Percentiles rank a stretch among this genome's conserved stretches.
Conservation (phyloP, 2,888 invertebrate species). For the Calliphora vomitoria region DNA sequence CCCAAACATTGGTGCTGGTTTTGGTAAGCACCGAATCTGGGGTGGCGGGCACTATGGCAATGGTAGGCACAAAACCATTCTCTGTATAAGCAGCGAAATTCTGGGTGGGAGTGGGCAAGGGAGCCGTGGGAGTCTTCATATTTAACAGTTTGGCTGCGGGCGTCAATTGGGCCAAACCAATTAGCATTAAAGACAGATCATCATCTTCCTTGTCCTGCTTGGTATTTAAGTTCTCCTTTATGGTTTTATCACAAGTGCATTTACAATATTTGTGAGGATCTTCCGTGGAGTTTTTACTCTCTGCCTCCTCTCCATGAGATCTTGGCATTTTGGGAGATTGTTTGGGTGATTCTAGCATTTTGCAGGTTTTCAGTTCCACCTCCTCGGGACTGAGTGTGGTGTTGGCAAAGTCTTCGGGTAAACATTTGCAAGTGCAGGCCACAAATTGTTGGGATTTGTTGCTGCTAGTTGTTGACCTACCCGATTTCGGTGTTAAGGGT, state of each 20-base stretch:
- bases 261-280: slow-evolving; percentile 78
- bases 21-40: slow-evolving; percentile 86
- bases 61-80: slow-evolving; percentile 86
- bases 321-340: slow-evolving; percentile 76
- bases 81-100: slow-evolving; percentile 43
- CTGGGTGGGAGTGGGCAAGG: slow-evolving; percentile 80
- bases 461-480: slow-evolving; percentile 41
- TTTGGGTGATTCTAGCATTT: slow-evolving; percentile 82
- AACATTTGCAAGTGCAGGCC: slow-evolving; percentile 83
- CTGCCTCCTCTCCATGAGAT: neutral
- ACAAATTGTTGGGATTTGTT: slow-evolving; percentile 71
- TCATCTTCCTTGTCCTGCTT: slow-evolving; percentile 85
- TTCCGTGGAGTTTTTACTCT: neutral
- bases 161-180: slow-evolving; percentile 87
- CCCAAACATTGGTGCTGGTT: slow-evolving; percentile 84
- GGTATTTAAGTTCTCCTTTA: slow-evolving; percentile 15
- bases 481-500: slow-evolving; percentile 53
- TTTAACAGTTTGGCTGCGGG: slow-evolving; percentile 86
- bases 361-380: slow-evolving; percentile 83
- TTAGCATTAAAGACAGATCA: slow-evolving; percentile 88
- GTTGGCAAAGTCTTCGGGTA: slow-evolving; percentile 82
- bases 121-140: slow-evolving; percentile 75
- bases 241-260: slow-evolving; percentile 76
- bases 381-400: slow-evolving; percentile 83
- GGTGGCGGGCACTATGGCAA: slow-evolving; percentile 91